Evolutionary conservation across 2,113 vertebrate genomes (phyloP), one percentile per base, ranked within the genome.

Genomic region (Propithecus coquereli): DNA sequence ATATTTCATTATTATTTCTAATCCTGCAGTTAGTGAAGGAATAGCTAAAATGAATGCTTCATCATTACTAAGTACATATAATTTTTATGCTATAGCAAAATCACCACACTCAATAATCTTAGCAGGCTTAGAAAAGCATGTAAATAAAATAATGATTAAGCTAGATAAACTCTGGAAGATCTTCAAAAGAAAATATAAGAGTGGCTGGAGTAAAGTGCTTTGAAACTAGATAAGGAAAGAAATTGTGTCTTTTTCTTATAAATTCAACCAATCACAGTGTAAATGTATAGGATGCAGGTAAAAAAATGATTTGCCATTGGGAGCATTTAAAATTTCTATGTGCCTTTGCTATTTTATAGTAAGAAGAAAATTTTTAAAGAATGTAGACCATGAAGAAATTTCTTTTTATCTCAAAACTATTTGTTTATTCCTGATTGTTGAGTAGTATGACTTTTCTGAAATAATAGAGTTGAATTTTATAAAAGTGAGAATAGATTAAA

Each of bases 61-160:
- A 73, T 90, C 32, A 70, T 68, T 91, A 77, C 32, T 68, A 25
- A 54, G 43, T 80, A 30, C 2, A 40, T 52, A 16, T 87, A 54
- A 90, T 34, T 23, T 83, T 87, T 79, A 30, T 0, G 85, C 6
- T 61, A 12, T 59, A 7, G 37, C 3, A n/a, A n/a, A 0, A 68
- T 85, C 13, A 25, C 66, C 8, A 45, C 16, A 68, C n/a, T 89
- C 10, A 40, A 34, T 84, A 65, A 70, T 90, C 20, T 61, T 95
- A 47, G 68, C 59, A 92, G 11, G 27, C 13, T 84, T 93, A 80
- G 34, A 7, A 94, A 59, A 68, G 1, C 57, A 65, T 77, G 92
- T 87, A 86, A 73, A 34, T 77, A 81, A 92, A 96, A 63, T 45
- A 65, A 96, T 52, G 91, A 10, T 70, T 88, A 43, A 93, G 32